Base-by-base conservation (phyloP, 2,888 invertebrate species). In the Gastrophysa polygoni region DNA sequence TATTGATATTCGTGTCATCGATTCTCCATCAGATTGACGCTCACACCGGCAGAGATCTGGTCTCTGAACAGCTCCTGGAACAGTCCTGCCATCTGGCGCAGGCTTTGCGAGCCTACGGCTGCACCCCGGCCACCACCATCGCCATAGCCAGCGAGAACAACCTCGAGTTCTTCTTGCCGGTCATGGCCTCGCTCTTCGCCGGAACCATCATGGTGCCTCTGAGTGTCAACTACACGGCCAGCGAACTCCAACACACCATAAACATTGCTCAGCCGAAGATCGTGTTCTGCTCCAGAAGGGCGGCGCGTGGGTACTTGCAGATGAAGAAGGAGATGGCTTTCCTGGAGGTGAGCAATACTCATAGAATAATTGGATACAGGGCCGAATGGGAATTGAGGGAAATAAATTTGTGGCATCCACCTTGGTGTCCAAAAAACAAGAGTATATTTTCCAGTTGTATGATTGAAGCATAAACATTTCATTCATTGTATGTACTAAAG, bases 241-340 rank as follows among this genome's bases (percentile, higher is more conserved):
- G 32, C 24, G 76, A 76, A 64, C 38, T 74, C 16, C 56, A 67
- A 14, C 90, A 90, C 73, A 81, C 87, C 16, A 73, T 89, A 0
- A 84, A 84, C 62, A 85, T 91, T 62, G 87, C 88, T 0, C 87
- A 87, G 73, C 90, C 91, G 48, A 87, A 86, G 75, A 80, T 86
- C 51, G 84, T 91, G 67, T 88, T 91, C 73, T 85, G 86, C 32
- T 89, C 90, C 0, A 83, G 84, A n/a, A 76, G 83, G 20, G 84
- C 85, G 8, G 78, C 85, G 1, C 82, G 84, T 65, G 85, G 84
- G 63, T 78, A 88, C 47, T 75, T 83, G 61, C 84, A 86, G 62
- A 83, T 86, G 57, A 82, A 84, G 49, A 48, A 57, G 8, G 56
- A 63, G 17, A 49, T 70, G 43, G 16, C 21, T 0, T 71, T 63